Percentiles rank a stretch among this genome's conserved stretches.
phyloP scores from a whole-genome alignment of 2,113 vertebrate genomes.

The Entosphenus tridentatus region DNA sequence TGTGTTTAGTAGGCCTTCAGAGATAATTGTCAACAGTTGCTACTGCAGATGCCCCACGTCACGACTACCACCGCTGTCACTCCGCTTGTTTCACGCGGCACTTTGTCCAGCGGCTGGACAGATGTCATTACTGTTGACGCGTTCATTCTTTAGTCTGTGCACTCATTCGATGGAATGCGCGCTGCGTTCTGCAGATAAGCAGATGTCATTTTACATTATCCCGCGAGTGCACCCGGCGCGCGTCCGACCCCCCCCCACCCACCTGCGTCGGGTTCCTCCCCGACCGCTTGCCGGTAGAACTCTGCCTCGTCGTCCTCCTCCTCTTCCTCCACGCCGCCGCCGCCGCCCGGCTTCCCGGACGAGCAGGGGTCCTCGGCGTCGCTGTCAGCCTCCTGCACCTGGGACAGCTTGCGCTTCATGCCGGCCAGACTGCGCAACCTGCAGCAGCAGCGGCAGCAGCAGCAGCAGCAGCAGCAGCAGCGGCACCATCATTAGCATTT shows the following conservation, averaged over 20 bases:
- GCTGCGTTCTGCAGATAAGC: no score
- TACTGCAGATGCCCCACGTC: no score
- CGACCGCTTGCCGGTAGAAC: slow-evolving; percentile 60
- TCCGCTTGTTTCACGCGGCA: no score
- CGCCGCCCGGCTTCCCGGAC: slow-evolving; percentile 22
- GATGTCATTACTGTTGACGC: no score
- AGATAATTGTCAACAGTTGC: no score
- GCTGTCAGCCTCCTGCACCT: slow-evolving; percentile 19
- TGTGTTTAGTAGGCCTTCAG: no score
- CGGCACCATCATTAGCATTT: no score
- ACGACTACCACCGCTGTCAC: no score
- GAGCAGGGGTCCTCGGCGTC: slow-evolving; percentile 39
- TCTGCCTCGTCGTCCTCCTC: slow-evolving; percentile 49
- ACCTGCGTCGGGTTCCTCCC: slow-evolving; percentile 60
- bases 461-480: not conserved
- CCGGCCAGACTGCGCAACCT: slow-evolving; percentile 53
- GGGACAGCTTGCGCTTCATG: slow-evolving; percentile 26
- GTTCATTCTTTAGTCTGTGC: no score
- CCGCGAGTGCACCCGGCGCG: not conserved
- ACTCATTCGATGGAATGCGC: no score
- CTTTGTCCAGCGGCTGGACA: no score
- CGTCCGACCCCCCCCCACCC: not conserved
- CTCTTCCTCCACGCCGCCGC: slow-evolving; percentile 5
- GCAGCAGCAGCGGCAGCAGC: not conserved
- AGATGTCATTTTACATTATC: no score